Evolutionary conservation across 2,888 invertebrate species (phyloP), one percentile per base, ranked within the genome.

Genomic region (Drosophila setosimentum): DNA sequence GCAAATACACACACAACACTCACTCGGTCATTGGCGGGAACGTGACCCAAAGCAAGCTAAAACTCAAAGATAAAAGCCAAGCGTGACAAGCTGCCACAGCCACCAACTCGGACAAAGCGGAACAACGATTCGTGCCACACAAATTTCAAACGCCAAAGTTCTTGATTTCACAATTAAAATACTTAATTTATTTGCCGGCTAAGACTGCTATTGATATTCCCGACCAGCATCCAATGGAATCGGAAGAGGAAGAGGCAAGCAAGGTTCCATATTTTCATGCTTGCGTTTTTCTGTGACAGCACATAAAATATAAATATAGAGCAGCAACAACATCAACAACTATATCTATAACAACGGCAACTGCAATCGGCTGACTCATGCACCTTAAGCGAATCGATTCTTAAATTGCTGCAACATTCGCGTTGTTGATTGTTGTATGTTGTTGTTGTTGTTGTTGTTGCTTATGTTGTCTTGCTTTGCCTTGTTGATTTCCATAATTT

Each of bases 111-210:
- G 54, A 51, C 74, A 64, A 73, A 61, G 11, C 42, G 27, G 58
- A 68, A 45, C 75, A 68, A 53, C 75, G 42, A 72, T 68, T 88
- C 86, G 86, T 88, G 86, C 80, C 57, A 35, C 62, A 76, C 66
- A 79, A 68, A 79, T 64, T 63, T 55, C 18, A 60, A 65, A 68
- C 55, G 60, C 45, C 75, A 71, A 73, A 70, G 68, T 84, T 85
- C 89, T 87, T 72, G 89, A 79, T 87, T 87, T 87, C 80, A 76
- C 89, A 85, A 89, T 85, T 87, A 80, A 79, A 80, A 87, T 72
- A 65, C 79, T 83, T 86, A 72, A 83, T 83, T 82, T 83, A 79
- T 79, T 78, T 78, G 84, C 64, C 68, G 73, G 63, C 37, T 50
- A 58, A 37, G 64, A 13, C 35, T 49, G 76, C 80, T 62, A 64